These are phyloP conservation scores for Popillia japonica DNA, from an alignment of 1,140 invertebrate genomes.

Conservation along the genomic window DNA sequence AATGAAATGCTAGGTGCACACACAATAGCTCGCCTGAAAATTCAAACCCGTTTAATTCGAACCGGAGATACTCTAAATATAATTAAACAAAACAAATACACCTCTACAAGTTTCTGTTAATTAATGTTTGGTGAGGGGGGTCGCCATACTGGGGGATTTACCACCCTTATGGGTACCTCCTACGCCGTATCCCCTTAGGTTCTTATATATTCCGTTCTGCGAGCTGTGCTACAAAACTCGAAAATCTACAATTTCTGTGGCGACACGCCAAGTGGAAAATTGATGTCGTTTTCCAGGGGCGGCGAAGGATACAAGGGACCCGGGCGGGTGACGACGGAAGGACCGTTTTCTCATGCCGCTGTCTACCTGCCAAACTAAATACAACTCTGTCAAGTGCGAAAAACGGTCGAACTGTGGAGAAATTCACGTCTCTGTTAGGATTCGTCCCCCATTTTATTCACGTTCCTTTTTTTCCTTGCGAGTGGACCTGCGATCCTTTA, in stretches of 20 bases:
- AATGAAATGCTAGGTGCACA: too few relatives aligned
- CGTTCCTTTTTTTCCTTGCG: not conserved
- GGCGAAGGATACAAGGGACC: not conserved
- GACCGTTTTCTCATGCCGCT: not conserved
- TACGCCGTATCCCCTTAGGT: not conserved
- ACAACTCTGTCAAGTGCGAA: constrained; percentile 26
- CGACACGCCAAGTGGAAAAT: constrained; percentile 33
- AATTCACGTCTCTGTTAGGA: not conserved
- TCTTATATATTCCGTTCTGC: constrained; percentile 25
- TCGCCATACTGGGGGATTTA: not conserved
- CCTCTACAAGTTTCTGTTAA: constrained; percentile 27
- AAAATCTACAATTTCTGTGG: constrained; percentile 29
- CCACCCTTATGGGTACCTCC: too few relatives aligned
- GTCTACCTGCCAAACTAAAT: constrained; percentile 26
- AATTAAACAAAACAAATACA: constrained; percentile 34
- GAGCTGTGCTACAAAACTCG: not conserved
- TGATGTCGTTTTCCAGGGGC: constrained; percentile 23
- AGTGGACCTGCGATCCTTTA: not conserved
- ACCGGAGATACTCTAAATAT: constrained; percentile 24
- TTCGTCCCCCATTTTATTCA: not conserved
- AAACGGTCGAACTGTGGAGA: constrained; percentile 9
- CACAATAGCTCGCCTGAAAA: not conserved
- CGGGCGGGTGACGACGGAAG: not conserved
- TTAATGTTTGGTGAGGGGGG: not conserved
- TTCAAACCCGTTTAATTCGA: constrained; percentile 20